Conservation (phyloP, 2,797 vertebrate species). For the Crenichthys baileyi region DNA sequence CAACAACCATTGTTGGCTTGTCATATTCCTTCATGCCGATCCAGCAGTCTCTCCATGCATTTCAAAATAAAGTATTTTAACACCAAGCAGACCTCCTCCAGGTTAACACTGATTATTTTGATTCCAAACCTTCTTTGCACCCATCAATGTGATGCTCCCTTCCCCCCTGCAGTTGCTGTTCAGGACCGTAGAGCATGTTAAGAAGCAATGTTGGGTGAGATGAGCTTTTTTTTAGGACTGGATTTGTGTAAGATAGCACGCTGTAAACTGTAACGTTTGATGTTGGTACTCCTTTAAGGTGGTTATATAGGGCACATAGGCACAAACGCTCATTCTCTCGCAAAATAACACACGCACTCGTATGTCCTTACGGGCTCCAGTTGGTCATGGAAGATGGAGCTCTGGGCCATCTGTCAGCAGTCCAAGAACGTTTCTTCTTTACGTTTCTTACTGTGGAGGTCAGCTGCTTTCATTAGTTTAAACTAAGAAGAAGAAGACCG, state of each 20-base stretch:
- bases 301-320: slow-evolving; percentile 68
- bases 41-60: slow-evolving; percentile 67
- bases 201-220: slow-evolving; percentile 9
- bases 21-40: slow-evolving; percentile 65
- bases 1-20: slow-evolving; percentile 47
- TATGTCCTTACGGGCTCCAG: slow-evolving; percentile 48
- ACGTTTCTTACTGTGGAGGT: slow-evolving; percentile 42
- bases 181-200: slow-evolving; percentile 44
- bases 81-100: slow-evolving; percentile 55
- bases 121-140: slow-evolving; percentile 40
- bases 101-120: slow-evolving; percentile 45
- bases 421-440: slow-evolving; percentile 25
- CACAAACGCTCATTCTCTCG: slow-evolving; percentile 56
- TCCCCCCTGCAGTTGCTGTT: slow-evolving; percentile 42
- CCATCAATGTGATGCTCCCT: slow-evolving; percentile 50
- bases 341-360: slow-evolving; percentile 23
- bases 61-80: slow-evolving; percentile 57
- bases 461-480: slow-evolving; percentile 38
- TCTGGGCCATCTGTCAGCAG: slow-evolving; percentile 36
- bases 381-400: slow-evolving; percentile 61
- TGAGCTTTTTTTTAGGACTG: slow-evolving; percentile 11
- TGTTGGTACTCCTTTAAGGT: slow-evolving; percentile 41
- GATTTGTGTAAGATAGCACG: slow-evolving; percentile 44
- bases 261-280: slow-evolving; percentile 69
- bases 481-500: slow-evolving; percentile 22